Evolutionary conservation across 2,113 vertebrate genomes (phyloP).

Genomic region (Aplodontia rufa): DNA sequence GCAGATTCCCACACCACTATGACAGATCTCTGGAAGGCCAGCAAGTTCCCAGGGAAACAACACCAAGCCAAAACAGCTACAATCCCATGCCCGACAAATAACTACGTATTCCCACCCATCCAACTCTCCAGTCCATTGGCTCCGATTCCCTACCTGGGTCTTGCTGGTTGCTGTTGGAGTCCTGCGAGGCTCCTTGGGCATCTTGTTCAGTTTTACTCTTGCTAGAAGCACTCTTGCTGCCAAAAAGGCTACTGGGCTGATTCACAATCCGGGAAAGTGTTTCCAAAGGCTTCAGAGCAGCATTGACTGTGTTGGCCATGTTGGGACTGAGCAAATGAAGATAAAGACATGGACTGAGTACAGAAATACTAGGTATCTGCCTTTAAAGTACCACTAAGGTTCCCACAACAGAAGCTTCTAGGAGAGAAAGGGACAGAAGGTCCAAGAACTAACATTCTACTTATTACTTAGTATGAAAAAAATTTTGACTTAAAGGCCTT

Average conservation of each 20-base stretch:
- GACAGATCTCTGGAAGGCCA: conserved; percentile 70
- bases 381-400: neutral
- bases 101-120: conserved; percentile 24
- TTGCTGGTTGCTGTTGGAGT: conserved; percentile 91
- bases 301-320: conserved; percentile 97
- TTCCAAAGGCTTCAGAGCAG: conserved; percentile 94
- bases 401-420: neutral
- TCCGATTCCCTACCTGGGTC: conserved; percentile 88
- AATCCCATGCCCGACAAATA: conserved; percentile 53
- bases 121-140: neutral
- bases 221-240: conserved; percentile 92
- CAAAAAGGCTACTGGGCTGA: conserved; percentile 95
- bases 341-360: conserved; percentile 62
- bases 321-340: conserved; percentile 88
- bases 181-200: conserved; percentile 88
- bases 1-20: conserved; percentile 53
- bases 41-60: conserved; percentile 72
- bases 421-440: neutral
- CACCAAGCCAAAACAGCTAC: conserved; percentile 52
- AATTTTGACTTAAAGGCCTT: neutral
- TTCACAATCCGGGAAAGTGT: conserved; percentile 96
- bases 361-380: neutral
- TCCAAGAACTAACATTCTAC: neutral
- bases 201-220: conserved; percentile 95
- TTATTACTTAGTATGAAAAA: neutral